These are phyloP conservation scores for Mastomys natalensis DNA, from an alignment of 2,113 vertebrate species.

Conservation along the genomic window DNA sequence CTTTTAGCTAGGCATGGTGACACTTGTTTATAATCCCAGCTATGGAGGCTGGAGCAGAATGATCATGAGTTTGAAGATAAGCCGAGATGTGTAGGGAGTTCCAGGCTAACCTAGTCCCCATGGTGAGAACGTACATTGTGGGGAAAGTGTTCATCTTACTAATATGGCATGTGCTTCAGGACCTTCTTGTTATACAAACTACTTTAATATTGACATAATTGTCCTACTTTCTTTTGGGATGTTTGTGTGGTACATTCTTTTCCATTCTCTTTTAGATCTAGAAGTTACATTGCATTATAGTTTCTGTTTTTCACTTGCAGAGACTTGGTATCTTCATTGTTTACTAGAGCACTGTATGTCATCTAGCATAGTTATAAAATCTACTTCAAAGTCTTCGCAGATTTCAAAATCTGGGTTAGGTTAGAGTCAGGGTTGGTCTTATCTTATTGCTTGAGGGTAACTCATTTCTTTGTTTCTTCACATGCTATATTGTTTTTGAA, in stretches of 20 bases:
- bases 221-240: background rate
- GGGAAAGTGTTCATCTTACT: background rate
- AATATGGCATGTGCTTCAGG: background rate
- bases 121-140: background rate
- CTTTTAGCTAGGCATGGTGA: background rate
- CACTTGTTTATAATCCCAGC: background rate
- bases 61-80: background rate
- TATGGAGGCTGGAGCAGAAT: background rate
- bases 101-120: background rate
- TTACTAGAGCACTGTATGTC: background rate
- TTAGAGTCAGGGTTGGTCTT: background rate
- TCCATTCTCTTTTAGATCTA: background rate
- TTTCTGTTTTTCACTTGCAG: background rate
- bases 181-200: slow-evolving; percentile 13
- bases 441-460: background rate
- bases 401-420: background rate
- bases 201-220: background rate
- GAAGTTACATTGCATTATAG: background rate
- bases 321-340: background rate
- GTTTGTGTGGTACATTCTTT: background rate
- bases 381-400: background rate
- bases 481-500: background rate
- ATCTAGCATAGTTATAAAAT: background rate
- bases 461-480: slow-evolving; percentile 22
- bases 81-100: background rate